A percentile compares a stretch with the other conserved stretches of the same genome.
These are phyloP conservation scores for Prunella himalayana DNA, from an alignment of 2,113 vertebrate genomes.

Conservation along the genomic window DNA sequence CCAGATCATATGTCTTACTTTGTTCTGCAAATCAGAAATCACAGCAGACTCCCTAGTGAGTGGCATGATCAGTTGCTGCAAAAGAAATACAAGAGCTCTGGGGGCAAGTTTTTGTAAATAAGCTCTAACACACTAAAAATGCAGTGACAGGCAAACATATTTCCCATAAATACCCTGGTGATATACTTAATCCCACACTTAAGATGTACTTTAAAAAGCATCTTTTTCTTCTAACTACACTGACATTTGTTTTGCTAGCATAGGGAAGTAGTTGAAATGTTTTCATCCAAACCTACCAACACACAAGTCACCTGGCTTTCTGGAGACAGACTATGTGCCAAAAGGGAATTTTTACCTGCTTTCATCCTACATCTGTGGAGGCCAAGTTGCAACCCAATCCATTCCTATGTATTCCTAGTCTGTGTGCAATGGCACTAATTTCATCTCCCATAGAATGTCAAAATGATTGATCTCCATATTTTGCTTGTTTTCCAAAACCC, in stretches of 20 bases:
- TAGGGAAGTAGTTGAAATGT: background rate
- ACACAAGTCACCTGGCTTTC: background rate
- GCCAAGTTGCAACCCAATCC: background rate
- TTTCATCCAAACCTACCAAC: background rate
- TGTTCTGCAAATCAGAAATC: constrained; percentile 4
- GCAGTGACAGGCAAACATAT: background rate
- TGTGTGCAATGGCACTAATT: background rate
- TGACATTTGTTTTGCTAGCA: background rate
- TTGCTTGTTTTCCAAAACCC: background rate
- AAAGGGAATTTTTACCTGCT: background rate
- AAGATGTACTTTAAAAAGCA: background rate
- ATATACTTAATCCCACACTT: background rate
- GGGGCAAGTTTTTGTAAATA: background rate
- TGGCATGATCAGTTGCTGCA: background rate
- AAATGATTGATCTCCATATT: background rate
- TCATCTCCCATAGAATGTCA: background rate
- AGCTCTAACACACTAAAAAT: background rate
- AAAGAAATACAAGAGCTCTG: background rate
- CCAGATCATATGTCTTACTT: background rate
- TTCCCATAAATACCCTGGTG: background rate
- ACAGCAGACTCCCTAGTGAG: background rate
- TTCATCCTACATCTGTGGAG: background rate
- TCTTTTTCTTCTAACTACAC: background rate
- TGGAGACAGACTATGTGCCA: background rate
- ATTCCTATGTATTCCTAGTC: background rate